Conservation (phyloP, 2,113 vertebrate genomes). For the Lasiurus borealis region DNA sequence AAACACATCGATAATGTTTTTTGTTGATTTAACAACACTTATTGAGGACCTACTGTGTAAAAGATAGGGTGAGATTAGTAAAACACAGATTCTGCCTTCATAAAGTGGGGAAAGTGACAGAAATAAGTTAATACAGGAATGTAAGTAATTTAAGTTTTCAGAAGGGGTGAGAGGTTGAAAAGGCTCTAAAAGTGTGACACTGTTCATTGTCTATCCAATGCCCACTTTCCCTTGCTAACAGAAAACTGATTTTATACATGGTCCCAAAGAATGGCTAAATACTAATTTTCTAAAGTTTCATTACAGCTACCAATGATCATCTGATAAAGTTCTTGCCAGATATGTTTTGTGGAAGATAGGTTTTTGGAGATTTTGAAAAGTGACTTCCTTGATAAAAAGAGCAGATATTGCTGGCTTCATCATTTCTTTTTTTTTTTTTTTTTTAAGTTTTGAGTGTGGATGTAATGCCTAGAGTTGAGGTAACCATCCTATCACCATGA, state of each 20-base stretch:
- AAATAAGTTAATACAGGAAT: background rate
- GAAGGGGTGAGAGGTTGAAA: background rate
- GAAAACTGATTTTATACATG: background rate
- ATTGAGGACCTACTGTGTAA: background rate
- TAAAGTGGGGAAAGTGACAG: background rate
- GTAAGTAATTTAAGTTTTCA: background rate
- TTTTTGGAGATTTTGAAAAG: background rate
- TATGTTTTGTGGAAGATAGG: background rate
- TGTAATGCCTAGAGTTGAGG: background rate
- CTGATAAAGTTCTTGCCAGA: constrained; percentile 5
- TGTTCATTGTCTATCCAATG: background rate
- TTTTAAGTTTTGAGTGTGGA: background rate
- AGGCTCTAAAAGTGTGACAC: background rate
- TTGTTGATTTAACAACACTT: constrained; percentile 30
- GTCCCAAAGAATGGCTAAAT: background rate
- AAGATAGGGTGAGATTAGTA: background rate
- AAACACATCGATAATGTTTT: constrained; percentile 52
- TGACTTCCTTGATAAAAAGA: background rate
- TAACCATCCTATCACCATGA: background rate
- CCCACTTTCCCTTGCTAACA: background rate
- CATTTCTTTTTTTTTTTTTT: background rate
- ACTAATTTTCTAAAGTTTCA: background rate
- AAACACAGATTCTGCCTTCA: constrained; percentile 30
- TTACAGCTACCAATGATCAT: background rate
- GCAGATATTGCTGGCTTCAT: background rate